Base-by-base conservation (phyloP, 2,797 vertebrate genomes). In the Sphenopsis melanotis region DNA sequence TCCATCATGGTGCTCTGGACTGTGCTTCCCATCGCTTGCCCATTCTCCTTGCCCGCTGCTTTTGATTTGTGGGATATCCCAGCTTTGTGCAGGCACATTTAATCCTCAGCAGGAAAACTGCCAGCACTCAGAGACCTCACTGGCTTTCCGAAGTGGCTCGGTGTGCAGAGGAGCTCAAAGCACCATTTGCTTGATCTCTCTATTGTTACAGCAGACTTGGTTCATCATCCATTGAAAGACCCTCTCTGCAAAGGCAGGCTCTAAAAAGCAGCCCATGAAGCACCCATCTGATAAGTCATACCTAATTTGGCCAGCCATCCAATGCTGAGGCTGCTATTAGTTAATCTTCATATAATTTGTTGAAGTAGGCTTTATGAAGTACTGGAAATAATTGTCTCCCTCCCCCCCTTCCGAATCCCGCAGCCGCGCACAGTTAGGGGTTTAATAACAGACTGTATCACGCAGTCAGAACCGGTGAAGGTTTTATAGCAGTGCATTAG, bases 321-420 rank as follows among this genome's bases (percentile, higher is more conserved):
- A 83, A 42, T 0, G 50, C 84, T 55, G 46, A 77, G 87, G 83
- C 83, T 93, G 94, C 80, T 91, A 86, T 90, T 94, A 94, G 83
- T 96, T 93, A 95, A 96, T 96, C 91, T 91, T 82, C 83, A 60
- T 64, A 41, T 90, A 92, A 97, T 97, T 95, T 94, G 97, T 89
- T 71, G 92, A 68, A 87, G 65, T 44, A 88, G 71, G 66, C 63
- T 94, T 93, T 96, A 80, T 69, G 85, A 94, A 96, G 91, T 93
- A 92, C 81, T 93, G 89, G 86, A 86, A 95, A 91, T 90, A 92
- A 90, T 87, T 90, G 84, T 80, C 61, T 94, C 71, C 85, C 78
- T 71, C 47, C 65, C 60, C 60, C 70, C 61, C 70, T 15, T 9
- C 64, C 9, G 24, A 95, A 41, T 88, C 90, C 63, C 4, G 12